Evolutionary conservation across 2,888 invertebrate species (phyloP), one percentile per base, ranked within the genome.

Genomic region (Lepetodrilus schrolli): DNA sequence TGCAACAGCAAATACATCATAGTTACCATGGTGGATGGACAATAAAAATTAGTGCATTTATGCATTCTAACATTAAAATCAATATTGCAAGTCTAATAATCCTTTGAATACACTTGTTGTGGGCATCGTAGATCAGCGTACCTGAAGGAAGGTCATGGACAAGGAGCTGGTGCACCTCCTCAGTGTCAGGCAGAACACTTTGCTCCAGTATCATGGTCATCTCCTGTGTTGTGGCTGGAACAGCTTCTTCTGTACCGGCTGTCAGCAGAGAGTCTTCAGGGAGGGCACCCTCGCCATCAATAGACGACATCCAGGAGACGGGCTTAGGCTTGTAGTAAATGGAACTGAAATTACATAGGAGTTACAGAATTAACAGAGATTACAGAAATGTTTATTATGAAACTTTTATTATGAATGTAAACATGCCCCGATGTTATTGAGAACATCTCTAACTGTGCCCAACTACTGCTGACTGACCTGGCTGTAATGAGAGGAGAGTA

Each of bases 131-230:
- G n/a, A n/a, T n/a, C n/a, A n/a, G n/a, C 43, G 26, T n/a, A 68
- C 68, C 68, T 13, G 68, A 43, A 37, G 68, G 68, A 3, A 68
- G 68, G 17, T 26, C 21, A 2, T n/a, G 26, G n/a, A 8, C 38
- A 8, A 26, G 26, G 0, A n/a, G 7, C 5, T 23, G 47, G 26
- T 38, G 21, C 21, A 4, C 68, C 7, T 77, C 80, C 4, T n/a
- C n/a, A n/a, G n/a, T n/a, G n/a, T n/a, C n/a, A n/a, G 79, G 13
- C 10, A 78, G 30, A 1, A 83, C 68, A 0, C 84, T 83, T 74
- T 84, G 84, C 43, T 86, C 84, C 70, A 82, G 74, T 48, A 86
- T 84, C 20, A 83, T 68, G 65, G 82, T 80, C 82, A 84, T 84
- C 58, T 81, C 80, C 34, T 58, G 58, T 34, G 51, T 74, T n/a